Evolutionary conservation across 2,888 invertebrate species (phyloP).

Genomic region (Eudasyphora cyanicolor): DNA sequence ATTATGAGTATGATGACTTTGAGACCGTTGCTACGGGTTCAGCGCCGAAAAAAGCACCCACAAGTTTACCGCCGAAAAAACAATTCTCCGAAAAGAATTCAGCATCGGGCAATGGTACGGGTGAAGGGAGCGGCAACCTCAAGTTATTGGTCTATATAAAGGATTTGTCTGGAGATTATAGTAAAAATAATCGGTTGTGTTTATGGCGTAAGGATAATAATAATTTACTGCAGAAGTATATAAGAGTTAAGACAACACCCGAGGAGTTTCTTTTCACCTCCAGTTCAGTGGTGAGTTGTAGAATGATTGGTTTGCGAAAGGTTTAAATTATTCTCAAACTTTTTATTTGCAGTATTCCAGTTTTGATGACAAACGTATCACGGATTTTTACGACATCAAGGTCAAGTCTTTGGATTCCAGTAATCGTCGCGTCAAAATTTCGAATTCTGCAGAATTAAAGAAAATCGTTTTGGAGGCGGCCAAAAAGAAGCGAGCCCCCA

Average conservation of each 20-base stretch:
- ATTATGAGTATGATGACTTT: constrained; percentile 71
- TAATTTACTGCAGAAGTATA: constrained; percentile 78
- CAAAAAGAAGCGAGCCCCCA: constrained; percentile 59
- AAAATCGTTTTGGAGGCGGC: constrained; percentile 69
- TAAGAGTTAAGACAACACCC: constrained; percentile 76
- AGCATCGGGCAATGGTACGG: constrained; percentile 30
- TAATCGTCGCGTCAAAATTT: constrained; percentile 75
- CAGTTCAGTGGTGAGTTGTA: constrained; percentile 79
- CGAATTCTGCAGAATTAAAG: constrained; percentile 71
- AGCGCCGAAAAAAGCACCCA: constrained; percentile 68
- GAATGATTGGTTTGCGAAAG: too few relatives aligned
- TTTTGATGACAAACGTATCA: constrained; percentile 78
- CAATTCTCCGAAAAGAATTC: constrained; percentile 70
- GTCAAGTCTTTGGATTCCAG: constrained; percentile 76
- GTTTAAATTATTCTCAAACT: background rate
- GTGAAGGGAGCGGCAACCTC: constrained; percentile 62
- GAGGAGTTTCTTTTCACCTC: constrained; percentile 78
- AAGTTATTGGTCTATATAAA: constrained; percentile 76
- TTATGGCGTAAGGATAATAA: constrained; percentile 79
- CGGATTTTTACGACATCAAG: constrained; percentile 76
- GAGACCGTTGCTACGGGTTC: constrained; percentile 67
- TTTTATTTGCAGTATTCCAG: constrained; percentile 76
- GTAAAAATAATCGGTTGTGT: constrained; percentile 76
- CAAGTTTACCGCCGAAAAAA: constrained; percentile 73
- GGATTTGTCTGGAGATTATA: constrained; percentile 75